phyloP scores from a whole-genome alignment of 1,140 invertebrate genomes.

The Pissodes strobi region DNA sequence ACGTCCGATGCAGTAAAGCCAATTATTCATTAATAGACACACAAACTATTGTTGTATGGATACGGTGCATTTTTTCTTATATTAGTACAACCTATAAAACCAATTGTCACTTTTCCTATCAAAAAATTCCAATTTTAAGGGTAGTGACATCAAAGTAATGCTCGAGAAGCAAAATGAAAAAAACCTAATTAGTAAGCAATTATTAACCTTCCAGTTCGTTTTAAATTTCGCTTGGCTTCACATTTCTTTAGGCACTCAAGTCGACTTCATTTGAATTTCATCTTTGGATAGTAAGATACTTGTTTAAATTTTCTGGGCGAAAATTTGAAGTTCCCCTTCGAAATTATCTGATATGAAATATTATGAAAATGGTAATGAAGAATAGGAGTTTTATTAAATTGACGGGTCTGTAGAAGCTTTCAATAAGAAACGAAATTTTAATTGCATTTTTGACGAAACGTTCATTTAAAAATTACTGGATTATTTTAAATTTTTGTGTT shows the following conservation, averaged over 20 bases:
- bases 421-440: slow-evolving; percentile 26
- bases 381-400: slow-evolving; percentile 28
- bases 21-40: no score
- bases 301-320: slow-evolving; percentile 22
- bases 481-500: no score
- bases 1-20: no score
- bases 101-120: no score
- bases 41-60: no score
- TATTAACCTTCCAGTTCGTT: slow-evolving; percentile 34
- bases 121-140: neutral
- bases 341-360: slow-evolving; percentile 25
- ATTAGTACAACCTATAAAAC: no score
- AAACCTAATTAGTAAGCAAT: slow-evolving; percentile 35
- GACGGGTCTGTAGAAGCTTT: slow-evolving; percentile 17
- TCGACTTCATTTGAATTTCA: slow-evolving; percentile 29
- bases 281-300: slow-evolving; percentile 23
- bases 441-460: slow-evolving; percentile 19
- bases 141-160: slow-evolving; percentile 1
- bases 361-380: slow-evolving; percentile 23
- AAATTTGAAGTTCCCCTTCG: slow-evolving; percentile 11
- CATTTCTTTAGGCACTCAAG: slow-evolving; percentile 25
- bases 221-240: slow-evolving; percentile 28
- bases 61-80: no score
- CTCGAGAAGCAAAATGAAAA: slow-evolving; percentile 4
- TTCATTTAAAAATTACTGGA: neutral